Conservation (phyloP, 2,888 invertebrate genomes). For the Psococerastis gibbosa region DNA sequence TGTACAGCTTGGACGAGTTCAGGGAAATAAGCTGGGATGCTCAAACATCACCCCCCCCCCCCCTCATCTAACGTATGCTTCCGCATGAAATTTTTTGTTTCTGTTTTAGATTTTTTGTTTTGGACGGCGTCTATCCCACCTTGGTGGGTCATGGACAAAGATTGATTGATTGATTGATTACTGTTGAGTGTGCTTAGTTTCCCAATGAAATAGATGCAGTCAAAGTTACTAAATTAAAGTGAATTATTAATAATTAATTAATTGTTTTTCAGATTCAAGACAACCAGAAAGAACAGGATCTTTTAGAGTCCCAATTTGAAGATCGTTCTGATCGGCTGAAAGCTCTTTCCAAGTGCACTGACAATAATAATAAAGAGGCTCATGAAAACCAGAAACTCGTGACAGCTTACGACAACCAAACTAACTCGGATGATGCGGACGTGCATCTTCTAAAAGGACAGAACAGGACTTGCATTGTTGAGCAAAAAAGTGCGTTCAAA, state of each 20-base stretch:
- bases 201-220: too few species aligned
- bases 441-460: not conserved
- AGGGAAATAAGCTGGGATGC: too few species aligned
- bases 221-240: not conserved
- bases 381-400: slow-evolving; percentile 30
- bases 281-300: slow-evolving; percentile 28
- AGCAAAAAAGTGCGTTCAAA: slow-evolving; percentile 22
- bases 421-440: not conserved
- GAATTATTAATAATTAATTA: slow-evolving; percentile 9
- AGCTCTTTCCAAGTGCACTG: slow-evolving; percentile 30
- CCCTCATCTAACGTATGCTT: too few species aligned
- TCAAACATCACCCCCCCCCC: too few species aligned
- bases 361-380: slow-evolving; percentile 32
- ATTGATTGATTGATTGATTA: too few species aligned
- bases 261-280: slow-evolving; percentile 25
- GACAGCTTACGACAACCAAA: not conserved
- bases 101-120: too few species aligned
- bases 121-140: too few species aligned
- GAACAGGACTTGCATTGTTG: slow-evolving; percentile 22
- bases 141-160: too few species aligned
- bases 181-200: too few species aligned
- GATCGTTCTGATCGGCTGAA: slow-evolving; percentile 26
- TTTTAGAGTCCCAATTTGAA: slow-evolving; percentile 21
- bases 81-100: too few species aligned
- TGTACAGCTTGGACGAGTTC: too few species aligned